Conservation (phyloP, 2,797 vertebrate species). For the Mionectes olivaceus region DNA sequence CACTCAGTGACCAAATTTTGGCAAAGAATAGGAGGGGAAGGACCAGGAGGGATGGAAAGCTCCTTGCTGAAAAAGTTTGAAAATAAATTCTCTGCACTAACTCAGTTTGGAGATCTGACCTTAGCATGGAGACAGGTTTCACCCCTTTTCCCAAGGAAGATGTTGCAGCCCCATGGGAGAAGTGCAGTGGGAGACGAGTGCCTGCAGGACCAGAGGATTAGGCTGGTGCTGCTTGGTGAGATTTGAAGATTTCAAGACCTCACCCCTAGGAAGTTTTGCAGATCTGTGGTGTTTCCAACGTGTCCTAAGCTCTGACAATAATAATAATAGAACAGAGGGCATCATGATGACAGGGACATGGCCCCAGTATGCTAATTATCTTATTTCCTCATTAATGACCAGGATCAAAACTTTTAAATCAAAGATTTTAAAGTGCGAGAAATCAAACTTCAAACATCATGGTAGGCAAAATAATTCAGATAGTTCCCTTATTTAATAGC, state of each 20-base stretch:
- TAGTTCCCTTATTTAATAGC: neutral
- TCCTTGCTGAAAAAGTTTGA: neutral
- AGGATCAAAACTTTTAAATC: neutral
- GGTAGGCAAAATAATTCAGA: neutral
- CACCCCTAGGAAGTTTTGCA: neutral
- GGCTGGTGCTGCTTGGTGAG: neutral
- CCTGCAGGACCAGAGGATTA: neutral
- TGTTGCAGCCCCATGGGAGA: neutral
- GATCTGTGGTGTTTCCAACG: neutral
- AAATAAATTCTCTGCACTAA: neutral
- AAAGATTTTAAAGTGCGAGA: neutral
- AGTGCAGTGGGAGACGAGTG: fast-evolving
- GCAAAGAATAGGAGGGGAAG: neutral
- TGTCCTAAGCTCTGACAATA: neutral
- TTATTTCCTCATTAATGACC: neutral
- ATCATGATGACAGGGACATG: neutral
- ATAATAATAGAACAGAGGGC: neutral
- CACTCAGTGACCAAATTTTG: neutral
- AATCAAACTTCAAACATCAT: neutral
- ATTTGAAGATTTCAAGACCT: neutral
- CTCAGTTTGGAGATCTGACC: neutral
- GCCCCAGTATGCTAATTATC: neutral
- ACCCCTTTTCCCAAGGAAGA: neutral
- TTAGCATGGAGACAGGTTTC: neutral
- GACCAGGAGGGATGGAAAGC: neutral